These are phyloP conservation scores for Sinonovacula constricta DNA, from an alignment of 1,140 invertebrate species.

Conservation along the genomic window DNA sequence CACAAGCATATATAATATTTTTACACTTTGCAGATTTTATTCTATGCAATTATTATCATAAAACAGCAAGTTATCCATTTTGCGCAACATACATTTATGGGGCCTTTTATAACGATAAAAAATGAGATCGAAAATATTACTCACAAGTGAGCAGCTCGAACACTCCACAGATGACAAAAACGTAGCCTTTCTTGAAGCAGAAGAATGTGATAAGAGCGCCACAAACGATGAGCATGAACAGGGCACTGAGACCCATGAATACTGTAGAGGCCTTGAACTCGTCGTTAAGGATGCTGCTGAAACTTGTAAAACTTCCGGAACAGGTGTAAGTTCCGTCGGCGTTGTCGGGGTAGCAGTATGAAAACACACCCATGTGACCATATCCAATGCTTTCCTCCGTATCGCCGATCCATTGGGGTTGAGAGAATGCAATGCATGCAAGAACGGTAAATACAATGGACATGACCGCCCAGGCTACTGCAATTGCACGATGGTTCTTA, in stretches of 20 bases:
- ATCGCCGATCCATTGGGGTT: slow-evolving; percentile 94
- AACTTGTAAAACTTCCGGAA: slow-evolving; percentile 89
- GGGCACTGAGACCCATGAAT: slow-evolving; percentile 90
- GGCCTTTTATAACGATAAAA: too few species aligned
- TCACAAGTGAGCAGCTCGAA: slow-evolving; percentile 46
- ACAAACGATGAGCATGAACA: slow-evolving; percentile 90
- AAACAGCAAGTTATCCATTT: too few species aligned
- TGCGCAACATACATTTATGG: too few species aligned
- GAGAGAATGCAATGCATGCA: slow-evolving; percentile 93
- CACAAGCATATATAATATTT: too few species aligned
- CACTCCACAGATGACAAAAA: slow-evolving; percentile 91
- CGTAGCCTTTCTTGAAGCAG: slow-evolving; percentile 94
- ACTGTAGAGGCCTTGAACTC: slow-evolving; percentile 85
- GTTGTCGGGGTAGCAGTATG: slow-evolving; percentile 82
- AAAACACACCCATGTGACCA: slow-evolving; percentile 93
- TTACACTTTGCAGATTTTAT: too few species aligned
- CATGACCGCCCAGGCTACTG: slow-evolving; percentile 97
- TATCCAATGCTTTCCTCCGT: slow-evolving; percentile 87
- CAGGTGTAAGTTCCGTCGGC: slow-evolving; percentile 79
- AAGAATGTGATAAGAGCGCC: slow-evolving; percentile 91
- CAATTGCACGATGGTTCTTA: slow-evolving; percentile 87
- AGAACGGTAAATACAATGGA: slow-evolving; percentile 97
- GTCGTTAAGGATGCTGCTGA: slow-evolving; percentile 88
- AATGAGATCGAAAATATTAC: too few species aligned
- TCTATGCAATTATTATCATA: too few species aligned